A percentile compares a stretch with the other conserved stretches of the same genome.
Evolutionary conservation across 1,140 invertebrate genomes (phyloP).

Genomic region (Wiebesia pumilae): DNA sequence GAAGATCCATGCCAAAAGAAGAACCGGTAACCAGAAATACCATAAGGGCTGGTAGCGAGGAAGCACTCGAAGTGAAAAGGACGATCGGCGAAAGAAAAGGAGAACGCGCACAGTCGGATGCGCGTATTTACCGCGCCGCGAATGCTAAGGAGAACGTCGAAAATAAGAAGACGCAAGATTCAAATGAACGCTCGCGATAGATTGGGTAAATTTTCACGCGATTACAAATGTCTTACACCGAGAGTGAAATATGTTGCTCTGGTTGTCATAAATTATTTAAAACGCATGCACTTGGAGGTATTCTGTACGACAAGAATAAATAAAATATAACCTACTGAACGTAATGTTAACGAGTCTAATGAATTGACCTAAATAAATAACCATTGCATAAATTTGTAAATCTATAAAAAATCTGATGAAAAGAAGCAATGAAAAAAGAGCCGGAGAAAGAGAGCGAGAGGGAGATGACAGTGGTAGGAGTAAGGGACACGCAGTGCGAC

Average conservation of each 20-base stretch:
- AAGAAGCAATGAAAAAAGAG: constrained; percentile 1
- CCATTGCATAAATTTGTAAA: not conserved
- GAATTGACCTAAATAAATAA: constrained; percentile 8
- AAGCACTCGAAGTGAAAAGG: not conserved
- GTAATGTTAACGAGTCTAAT: not conserved
- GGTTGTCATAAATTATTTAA: not conserved
- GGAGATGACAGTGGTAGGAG: not conserved
- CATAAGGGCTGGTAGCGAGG: not conserved
- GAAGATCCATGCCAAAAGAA: not conserved
- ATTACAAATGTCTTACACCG: not conserved
- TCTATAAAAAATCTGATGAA: constrained; percentile 11
- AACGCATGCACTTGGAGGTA: not conserved
- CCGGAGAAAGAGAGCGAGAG: not conserved
- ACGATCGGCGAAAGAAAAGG: not conserved
- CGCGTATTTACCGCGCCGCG: not conserved
- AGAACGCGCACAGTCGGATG: not conserved
- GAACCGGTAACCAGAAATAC: constrained; percentile 43
- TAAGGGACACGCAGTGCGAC: not conserved
- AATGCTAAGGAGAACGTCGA: not conserved
- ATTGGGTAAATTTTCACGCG: not conserved
- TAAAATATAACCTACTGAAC: not conserved
- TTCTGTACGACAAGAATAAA: not conserved
- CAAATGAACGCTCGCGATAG: not conserved
- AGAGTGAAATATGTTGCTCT: too few relatives aligned
- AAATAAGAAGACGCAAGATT: not conserved